Evolutionary conservation across 2,113 vertebrate genomes (phyloP).

Genomic region (Eublepharis macularius): DNA sequence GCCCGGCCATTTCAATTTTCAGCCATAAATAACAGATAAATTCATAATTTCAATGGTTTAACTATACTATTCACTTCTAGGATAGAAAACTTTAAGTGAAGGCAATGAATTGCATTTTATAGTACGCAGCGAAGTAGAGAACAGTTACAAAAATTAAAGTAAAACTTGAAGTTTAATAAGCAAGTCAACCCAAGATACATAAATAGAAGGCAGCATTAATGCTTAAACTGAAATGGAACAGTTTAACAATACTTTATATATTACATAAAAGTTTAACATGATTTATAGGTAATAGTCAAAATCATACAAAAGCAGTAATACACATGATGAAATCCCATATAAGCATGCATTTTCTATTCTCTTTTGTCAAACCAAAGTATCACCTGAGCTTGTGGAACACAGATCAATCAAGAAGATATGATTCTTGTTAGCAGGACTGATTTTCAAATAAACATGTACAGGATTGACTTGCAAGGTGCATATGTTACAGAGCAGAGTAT

Average conservation of each 20-base stretch:
- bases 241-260: not conserved
- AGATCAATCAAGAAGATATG: too few relatives aligned
- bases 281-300: not conserved
- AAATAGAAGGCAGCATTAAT: not conserved
- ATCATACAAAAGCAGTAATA: not conserved
- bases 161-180: not conserved
- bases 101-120: constrained; percentile 6
- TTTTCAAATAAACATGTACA: too few relatives aligned
- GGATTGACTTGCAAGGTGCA: too few relatives aligned
- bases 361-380: too few relatives aligned
- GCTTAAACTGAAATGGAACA: not conserved
- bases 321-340: not conserved
- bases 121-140: constrained; percentile 19
- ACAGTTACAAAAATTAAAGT: not conserved
- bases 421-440: too few relatives aligned
- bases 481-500: too few relatives aligned
- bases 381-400: too few relatives aligned
- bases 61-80: constrained; percentile 15
- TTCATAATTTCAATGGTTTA: constrained; percentile 22
- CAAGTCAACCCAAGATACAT: not conserved
- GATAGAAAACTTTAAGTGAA: constrained; percentile 20
- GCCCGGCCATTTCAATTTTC: constrained; percentile 33
- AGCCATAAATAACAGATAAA: constrained; percentile 36
- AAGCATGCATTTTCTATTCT: not conserved
- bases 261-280: not conserved